Percentiles rank a stretch among this genome's conserved stretches.
Evolutionary conservation across 2,113 vertebrate genomes (phyloP).

Genomic region (Prionailurus viverrinus): DNA sequence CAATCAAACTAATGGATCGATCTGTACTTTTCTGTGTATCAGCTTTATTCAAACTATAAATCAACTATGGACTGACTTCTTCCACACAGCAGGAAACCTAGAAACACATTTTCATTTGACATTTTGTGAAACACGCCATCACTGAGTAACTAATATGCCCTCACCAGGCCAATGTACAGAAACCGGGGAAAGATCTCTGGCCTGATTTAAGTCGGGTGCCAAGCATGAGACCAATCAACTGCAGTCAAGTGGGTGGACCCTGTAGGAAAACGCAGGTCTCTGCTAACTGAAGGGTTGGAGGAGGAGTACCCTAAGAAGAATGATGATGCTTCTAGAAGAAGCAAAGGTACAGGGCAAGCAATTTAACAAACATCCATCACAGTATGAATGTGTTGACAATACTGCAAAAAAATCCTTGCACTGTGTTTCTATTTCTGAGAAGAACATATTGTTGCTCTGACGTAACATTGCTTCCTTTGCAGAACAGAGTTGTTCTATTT

Average conservation of each 20-base stretch:
- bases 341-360: background rate
- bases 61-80: background rate
- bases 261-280: background rate
- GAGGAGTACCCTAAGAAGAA: background rate
- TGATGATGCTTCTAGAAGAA: background rate
- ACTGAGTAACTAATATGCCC: background rate
- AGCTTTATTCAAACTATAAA: background rate
- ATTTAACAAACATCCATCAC: background rate
- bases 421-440: background rate
- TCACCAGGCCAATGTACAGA: background rate
- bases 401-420: background rate
- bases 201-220: background rate
- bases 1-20: background rate
- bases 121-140: background rate
- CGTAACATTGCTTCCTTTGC: background rate
- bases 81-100: background rate
- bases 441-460: background rate
- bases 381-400: background rate
- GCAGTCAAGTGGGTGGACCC: background rate
- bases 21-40: background rate
- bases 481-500: background rate
- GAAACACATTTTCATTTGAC: background rate
- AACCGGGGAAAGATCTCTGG: background rate
- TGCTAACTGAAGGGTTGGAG: background rate
- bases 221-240: background rate